A percentile compares a stretch with the other conserved stretches of the same genome.
These are phyloP conservation scores for Dione vanillae DNA, from an alignment of 2,888 invertebrate species.

Conservation along the genomic window DNA sequence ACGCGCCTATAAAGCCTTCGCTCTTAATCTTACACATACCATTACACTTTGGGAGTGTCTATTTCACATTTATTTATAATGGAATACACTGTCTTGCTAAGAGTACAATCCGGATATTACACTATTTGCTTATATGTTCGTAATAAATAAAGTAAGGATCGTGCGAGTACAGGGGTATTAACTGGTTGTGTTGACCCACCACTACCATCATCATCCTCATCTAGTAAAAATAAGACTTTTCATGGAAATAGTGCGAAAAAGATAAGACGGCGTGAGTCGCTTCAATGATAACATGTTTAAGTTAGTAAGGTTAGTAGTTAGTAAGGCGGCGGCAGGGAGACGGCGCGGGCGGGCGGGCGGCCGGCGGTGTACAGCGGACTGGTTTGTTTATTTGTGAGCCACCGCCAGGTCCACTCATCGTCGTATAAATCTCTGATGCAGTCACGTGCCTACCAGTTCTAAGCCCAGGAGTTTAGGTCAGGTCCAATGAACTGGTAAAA, in stretches of 20 bases:
- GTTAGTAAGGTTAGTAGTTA: slow-evolving; percentile 54
- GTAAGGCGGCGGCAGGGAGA: slow-evolving; percentile 46
- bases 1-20: slow-evolving; percentile 41
- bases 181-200: neutral
- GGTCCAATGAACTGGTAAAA: neutral
- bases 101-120: too few species aligned
- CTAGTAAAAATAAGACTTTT: slow-evolving; percentile 13
- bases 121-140: neutral
- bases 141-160: neutral
- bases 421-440: slow-evolving; percentile 17
- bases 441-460: slow-evolving; percentile 1
- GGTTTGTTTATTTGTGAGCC: slow-evolving; percentile 75
- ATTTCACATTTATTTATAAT: slow-evolving; percentile 1
- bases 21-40: slow-evolving; percentile 30
- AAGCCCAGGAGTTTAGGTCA: neutral
- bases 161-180: neutral
- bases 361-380: slow-evolving; percentile 55
- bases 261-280: slow-evolving; percentile 34
- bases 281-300: slow-evolving; percentile 54
- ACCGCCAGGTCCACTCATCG: slow-evolving; percentile 62
- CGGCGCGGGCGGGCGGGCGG: slow-evolving; percentile 46
- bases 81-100: neutral
- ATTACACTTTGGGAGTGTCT: neutral
- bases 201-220: too few species aligned
- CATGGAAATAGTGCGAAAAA: neutral